Evolutionary conservation across 1,140 invertebrate species (phyloP), one percentile per base, ranked within the genome.

Genomic region (Patella vulgata): DNA sequence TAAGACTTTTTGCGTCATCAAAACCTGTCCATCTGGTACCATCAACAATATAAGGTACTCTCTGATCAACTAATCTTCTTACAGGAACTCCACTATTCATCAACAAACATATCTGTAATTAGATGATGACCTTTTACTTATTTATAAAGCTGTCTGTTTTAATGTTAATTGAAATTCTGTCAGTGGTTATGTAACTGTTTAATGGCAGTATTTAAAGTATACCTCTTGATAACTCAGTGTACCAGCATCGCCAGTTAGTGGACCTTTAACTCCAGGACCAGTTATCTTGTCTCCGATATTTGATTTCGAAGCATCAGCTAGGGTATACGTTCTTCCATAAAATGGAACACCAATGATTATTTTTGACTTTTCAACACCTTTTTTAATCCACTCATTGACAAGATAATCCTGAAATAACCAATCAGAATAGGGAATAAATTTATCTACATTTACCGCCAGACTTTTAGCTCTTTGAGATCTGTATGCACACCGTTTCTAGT

Each of bases 31-130:
- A 52, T 30, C 28, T 30, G 27, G 28, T 28, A 17, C 31, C 31
- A 30, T 31, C 28, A 2, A 91, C 90, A 1, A 92, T 90, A 80
- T 91, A 95, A 2, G 93, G 93, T 5, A 88, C 87, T 36, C 88
- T 87, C 5, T 92, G 92, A n/a, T 87, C 86, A 40, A 87, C 85
- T 68, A 93, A 91, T 31, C 87, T 79, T 6, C 85, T 80, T 47
- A 83, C 86, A 33, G 53, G 47, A 33, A 55, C 63, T 19, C 62
- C 66, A 30, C 62, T 23, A 3, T 55, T 21, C 19, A 73, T 27
- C 44, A 66, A 59, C 4, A 62, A 51, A 57, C 68, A 75, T 14
- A 71, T 50, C 69, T 71, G 44, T n/a, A 31, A 27, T 17, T n/a
- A n/a, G n/a, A n/a, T n/a, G n/a, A n/a, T n/a, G n/a, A n/a, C n/a